Base-by-base conservation (phyloP, 2,888 invertebrate genomes). In the Vesta saturnalis region DNA sequence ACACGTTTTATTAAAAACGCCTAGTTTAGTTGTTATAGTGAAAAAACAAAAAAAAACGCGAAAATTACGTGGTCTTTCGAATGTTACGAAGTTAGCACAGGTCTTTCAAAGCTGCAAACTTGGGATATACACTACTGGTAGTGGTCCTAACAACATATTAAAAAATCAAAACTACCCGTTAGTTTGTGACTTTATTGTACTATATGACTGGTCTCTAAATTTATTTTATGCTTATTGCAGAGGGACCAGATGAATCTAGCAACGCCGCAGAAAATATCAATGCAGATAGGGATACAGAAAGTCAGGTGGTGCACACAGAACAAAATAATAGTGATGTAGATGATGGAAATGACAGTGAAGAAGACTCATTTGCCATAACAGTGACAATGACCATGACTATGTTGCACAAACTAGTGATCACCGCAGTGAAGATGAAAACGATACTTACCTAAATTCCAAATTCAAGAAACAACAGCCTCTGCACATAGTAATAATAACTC, bases 321-420 rank as follows among this genome's bases (percentile, higher is more conserved):
- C 47, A 49, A 15, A 49, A 49, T 14, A 49, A 46, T 46, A 46
- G 46, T 46, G 46, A 46, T 46, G n/a, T 46, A 49, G 39, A 39
- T 39, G 39, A 39, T 39, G 39, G 5, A 49, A 18, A 14, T 49
- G 18, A 49, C 18, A 49, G 47, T 10, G 47, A 49, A 49, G 47
- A 49, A 18, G 47, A 49, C 10, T 15, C 47, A 49, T 49, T 49
- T 49, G 47, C 47, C 47, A 46, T 12, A 49, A 49, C 47, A 49
- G 16, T 49, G 47, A 49, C 15, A 49, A 49, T 49, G 18, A 18
- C 47, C 47, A n/a, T 49, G 47, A 49, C 14, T 49, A 49, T 49
- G 6, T 49, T 49, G 2, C 47, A 49, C 6, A 49, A 49, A 3
- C 4, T 49, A 49, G 18, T 49, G 47, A 14, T 49, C 47, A 3